Evolutionary conservation across 2,888 invertebrate species (phyloP).

Genomic region (Nysson spinosus): DNA sequence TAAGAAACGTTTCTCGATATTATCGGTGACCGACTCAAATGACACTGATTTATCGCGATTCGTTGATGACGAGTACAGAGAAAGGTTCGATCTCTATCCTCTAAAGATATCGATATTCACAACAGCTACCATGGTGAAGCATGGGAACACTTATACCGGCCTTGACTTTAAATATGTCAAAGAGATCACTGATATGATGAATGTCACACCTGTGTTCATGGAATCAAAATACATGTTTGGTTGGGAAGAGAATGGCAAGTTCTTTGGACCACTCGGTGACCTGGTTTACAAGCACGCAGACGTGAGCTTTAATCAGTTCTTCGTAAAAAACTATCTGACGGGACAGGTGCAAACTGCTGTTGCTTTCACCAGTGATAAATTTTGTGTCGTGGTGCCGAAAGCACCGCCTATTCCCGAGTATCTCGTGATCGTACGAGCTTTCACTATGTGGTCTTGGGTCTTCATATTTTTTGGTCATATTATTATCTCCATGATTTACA

Average conservation of each 20-base stretch:
- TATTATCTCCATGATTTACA: slow-evolving; percentile 28
- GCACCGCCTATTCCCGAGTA: slow-evolving; percentile 33
- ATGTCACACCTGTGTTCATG: slow-evolving; percentile 32
- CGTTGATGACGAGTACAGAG: slow-evolving; percentile 3
- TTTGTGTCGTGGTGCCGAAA: slow-evolving; percentile 47
- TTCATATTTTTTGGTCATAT: slow-evolving; percentile 26
- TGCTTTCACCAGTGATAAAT: slow-evolving; percentile 28
- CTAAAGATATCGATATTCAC: slow-evolving; percentile 69
- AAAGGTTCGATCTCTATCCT: slow-evolving; percentile 68
- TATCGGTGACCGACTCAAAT: background rate
- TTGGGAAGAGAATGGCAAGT: slow-evolving; percentile 37
- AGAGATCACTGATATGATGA: slow-evolving; percentile 29
- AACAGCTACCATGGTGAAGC: slow-evolving; percentile 43
- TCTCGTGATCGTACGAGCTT: slow-evolving; percentile 39
- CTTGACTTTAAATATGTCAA: slow-evolving; percentile 23
- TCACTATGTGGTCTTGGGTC: slow-evolving; percentile 27
- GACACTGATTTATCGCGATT: background rate
- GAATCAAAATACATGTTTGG: slow-evolving; percentile 33
- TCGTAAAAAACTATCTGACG: slow-evolving; percentile 70
- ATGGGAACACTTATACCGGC: background rate
- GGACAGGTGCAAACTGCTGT: slow-evolving; percentile 27
- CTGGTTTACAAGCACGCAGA: slow-evolving; percentile 70
- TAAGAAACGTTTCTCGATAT: background rate
- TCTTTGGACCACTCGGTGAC: slow-evolving; percentile 57
- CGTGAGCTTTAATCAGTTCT: slow-evolving; percentile 75